These are phyloP conservation scores for Camponotus vicinus DNA, from an alignment of 1,140 invertebrate species.

Conservation along the genomic window DNA sequence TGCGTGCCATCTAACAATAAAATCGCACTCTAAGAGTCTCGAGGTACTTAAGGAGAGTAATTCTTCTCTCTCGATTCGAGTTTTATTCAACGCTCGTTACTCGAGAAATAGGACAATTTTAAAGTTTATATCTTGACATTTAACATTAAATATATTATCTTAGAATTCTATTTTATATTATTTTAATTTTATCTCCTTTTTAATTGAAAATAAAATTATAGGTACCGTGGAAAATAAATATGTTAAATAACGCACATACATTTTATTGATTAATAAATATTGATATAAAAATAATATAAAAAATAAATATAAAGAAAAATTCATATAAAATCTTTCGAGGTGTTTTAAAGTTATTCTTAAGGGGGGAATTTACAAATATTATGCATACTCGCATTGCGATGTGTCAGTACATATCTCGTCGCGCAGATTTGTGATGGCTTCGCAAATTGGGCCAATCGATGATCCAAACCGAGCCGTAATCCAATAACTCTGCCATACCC, in stretches of 20 bases:
- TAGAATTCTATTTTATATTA: not conserved
- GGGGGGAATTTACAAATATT: not conserved
- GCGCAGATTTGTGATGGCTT: conserved; percentile 67
- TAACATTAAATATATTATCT: not conserved
- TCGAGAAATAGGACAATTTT: not conserved
- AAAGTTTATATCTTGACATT: not conserved
- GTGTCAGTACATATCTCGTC: conserved; percentile 3
- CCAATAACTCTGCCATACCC: conserved; percentile 32
- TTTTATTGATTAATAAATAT: not conserved
- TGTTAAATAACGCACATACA: not conserved
- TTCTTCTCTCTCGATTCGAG: not conserved
- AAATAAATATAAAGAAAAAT: not conserved
- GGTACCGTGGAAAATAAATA: no score
- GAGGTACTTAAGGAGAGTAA: not conserved
- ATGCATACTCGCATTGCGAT: not conserved
- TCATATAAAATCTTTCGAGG: not conserved
- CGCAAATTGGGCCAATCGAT: conserved; percentile 70
- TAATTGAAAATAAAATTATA: not conserved
- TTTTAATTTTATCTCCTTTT: not conserved
- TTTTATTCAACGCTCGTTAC: conserved; percentile 7
- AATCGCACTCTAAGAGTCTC: conserved; percentile 1
- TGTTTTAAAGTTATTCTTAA: not conserved
- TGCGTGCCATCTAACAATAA: conserved; percentile 27
- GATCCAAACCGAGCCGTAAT: conserved; percentile 54
- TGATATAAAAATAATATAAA: not conserved